Evolutionary conservation across 2,113 vertebrate species (phyloP).

Genomic region (Myanophis thanlyinensis): DNA sequence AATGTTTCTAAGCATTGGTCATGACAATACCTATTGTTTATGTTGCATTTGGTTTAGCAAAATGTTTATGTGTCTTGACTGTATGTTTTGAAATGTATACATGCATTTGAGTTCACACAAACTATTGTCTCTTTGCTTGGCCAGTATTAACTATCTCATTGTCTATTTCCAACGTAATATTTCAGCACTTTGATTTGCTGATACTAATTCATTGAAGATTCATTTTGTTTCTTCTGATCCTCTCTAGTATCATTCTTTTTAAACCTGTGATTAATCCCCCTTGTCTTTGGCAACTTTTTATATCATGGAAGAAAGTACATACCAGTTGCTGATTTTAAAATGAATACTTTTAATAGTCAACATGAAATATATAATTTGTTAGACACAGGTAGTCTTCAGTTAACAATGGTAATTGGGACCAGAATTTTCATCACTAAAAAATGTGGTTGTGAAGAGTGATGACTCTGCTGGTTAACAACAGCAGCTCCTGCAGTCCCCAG

Average conservation of each 20-base stretch:
- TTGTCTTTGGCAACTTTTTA: background rate
- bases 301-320: background rate
- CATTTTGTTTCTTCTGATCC: background rate
- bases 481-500: background rate
- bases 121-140: background rate
- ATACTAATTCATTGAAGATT: background rate
- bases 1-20: background rate
- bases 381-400: background rate
- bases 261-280: background rate
- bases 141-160: background rate
- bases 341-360: background rate
- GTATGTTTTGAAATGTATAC: background rate
- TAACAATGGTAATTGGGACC: background rate
- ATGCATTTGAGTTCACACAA: background rate
- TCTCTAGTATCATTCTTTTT: background rate
- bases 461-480: background rate
- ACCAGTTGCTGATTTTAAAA: background rate
- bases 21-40: background rate
- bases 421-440: background rate
- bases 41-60: background rate
- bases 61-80: background rate
- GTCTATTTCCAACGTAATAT: background rate
- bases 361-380: background rate
- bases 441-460: background rate
- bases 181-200: background rate